These are phyloP conservation scores for Manduca sexta DNA, from an alignment of 1,140 invertebrate species.

Conservation along the genomic window DNA sequence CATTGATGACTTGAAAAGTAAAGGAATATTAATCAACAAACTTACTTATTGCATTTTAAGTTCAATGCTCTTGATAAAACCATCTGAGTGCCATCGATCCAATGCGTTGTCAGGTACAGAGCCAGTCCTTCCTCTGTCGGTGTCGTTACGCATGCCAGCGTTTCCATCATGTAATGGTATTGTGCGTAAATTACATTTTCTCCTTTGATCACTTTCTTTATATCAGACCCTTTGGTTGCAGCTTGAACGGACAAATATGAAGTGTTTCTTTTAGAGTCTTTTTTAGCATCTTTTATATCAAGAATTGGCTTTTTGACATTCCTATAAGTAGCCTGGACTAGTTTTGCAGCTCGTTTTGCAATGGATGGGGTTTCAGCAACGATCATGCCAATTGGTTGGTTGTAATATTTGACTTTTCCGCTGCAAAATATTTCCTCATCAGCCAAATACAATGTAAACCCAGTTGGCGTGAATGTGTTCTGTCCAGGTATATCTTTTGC, in stretches of 20 bases:
- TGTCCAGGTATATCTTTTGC: conserved; percentile 82
- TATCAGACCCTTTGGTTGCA: conserved; percentile 33
- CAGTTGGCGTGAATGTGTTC: conserved; percentile 69
- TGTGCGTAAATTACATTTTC: conserved; percentile 37
- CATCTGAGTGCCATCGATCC: conserved; percentile 74
- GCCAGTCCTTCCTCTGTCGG: conserved; percentile 78
- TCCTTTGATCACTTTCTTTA: conserved; percentile 41
- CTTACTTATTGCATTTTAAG: conserved; percentile 52
- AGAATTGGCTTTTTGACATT: conserved; percentile 59
- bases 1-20: no score
- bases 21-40: no score
- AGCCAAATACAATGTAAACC: background rate
- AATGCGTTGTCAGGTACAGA: conserved; percentile 76
- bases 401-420: conserved; percentile 72
- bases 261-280: conserved; percentile 23
- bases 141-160: conserved; percentile 74
- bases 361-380: conserved; percentile 74
- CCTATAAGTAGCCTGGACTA: conserved; percentile 77
- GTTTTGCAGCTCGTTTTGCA: conserved; percentile 75
- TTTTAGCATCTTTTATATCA: conserved; percentile 75
- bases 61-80: conserved; percentile 72
- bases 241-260: conserved; percentile 3
- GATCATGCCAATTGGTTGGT: conserved; percentile 81
- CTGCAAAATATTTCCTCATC: conserved; percentile 72
- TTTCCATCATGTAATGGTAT: conserved; percentile 66